Evolutionary conservation across 2,888 invertebrate genomes (phyloP), one percentile per base, ranked within the genome.

Genomic region (Nomada fabriciana): DNA sequence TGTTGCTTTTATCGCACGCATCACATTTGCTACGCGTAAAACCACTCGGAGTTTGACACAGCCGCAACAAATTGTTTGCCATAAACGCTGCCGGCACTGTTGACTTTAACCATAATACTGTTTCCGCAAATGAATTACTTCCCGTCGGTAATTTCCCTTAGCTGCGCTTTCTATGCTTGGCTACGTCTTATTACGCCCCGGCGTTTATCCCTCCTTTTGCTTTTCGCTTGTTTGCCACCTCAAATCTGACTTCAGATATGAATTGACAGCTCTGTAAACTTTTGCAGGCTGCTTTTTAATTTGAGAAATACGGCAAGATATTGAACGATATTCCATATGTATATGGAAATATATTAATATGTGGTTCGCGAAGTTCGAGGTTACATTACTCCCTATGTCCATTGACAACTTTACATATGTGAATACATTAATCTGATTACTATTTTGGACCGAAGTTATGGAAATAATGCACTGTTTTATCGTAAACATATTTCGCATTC

Each of bases 91-190:
- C 60, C 25, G 47, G 11, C 52, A n/a, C 13, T 55, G 63, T 36
- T 47, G 20, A 57, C 29, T 52, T 59, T 43, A 18, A 47, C 43
- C 15, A 13, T 52, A 52, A 23, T 25, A 23, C 52, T n/a, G 50
- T 69, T 63, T 76, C 23, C 57, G 13, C 29, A 52, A 76, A 64
- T 61, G 68, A 79, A 79, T 79, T 53, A 64, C 23, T 43, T 29
- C 29, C 57, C 67, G 20, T 25, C n/a, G 13, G 55, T 29, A 55
- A 63, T 55, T 63, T 43, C 18, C 47, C 11, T 55, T 47, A 60
- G 29, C 20, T 0, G 13, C 2, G 29, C 13, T 18, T 36, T 60
- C 70, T 15, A 55, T 29, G 23, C 23, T 53, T 25, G 42, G 13
- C 18, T 23, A n/a, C 18, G 42, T 7, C 36, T 57, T 69, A 29